Base-by-base conservation (phyloP, 2,113 vertebrate species). In the Menidia beryllina region DNA sequence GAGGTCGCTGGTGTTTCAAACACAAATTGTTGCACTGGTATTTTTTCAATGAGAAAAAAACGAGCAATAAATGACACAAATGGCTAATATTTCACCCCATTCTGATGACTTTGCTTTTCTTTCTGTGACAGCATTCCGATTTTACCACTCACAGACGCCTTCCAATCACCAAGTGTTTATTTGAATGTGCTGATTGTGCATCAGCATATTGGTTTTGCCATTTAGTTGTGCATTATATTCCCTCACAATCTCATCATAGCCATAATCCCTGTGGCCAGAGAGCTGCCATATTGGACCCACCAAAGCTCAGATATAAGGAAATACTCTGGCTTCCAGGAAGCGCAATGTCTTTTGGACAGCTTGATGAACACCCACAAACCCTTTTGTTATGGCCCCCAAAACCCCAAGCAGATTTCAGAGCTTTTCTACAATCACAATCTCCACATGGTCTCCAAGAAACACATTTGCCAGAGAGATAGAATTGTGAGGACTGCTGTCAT, bases 391-490 rank as follows among this genome's bases (percentile, higher is more conserved):
- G 53, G 55, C 20, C 62, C 51, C 54, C 13, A 0, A 75, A 69
- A 75, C 60, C 68, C 83, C 48, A 9, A 80, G 83, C 66, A 72
- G 83, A 83, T 86, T 86, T 83, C 68, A 36, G 8, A 77, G 85
- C 72, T 60, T 81, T 65, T 63, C 70, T 17, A 45, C 83, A 81
- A 83, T 86, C 88, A 64, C 77, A 69, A 81, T 81, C 81, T 72
- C 82, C 83, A 89, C 84, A 77, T 27, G 68, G 63, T 76, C 45
- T 72, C 70, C 0, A 47, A 74, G 47, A 84, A 80, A 76, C 68
- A 68, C 69, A 78, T 88, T 83, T 86, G 68, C 77, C 60, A 64
- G 79, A 75, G 41, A 80, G 86, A 89, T 90, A 86, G 72, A 59
- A 81, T 78, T 75, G 82, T 65, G 74, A 81, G 64, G 69, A 63